phyloP scores from a whole-genome alignment of 1,140 invertebrate species.

The Drosophila punjabiensis region DNA sequence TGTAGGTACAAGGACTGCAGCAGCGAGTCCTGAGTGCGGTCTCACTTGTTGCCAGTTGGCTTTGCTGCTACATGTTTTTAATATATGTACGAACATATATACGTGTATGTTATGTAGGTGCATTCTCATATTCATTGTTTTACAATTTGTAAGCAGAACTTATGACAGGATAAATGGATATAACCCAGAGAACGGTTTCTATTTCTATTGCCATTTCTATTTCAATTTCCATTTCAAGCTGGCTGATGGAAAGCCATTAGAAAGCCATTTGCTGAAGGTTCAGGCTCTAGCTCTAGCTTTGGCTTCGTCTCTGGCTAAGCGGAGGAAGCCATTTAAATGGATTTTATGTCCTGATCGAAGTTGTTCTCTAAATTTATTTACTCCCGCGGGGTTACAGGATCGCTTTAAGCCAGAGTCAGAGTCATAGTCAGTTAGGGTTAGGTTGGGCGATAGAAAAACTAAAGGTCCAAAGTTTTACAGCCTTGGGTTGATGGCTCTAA shows the following conservation, averaged over 20 bases:
- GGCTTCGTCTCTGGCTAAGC: slow-evolving; percentile 26
- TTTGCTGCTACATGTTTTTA: slow-evolving; percentile 39
- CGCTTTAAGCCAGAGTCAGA: slow-evolving; percentile 1
- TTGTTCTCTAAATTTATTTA: slow-evolving; percentile 10
- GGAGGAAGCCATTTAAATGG: slow-evolving; percentile 35
- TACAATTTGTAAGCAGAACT: slow-evolving; percentile 83
- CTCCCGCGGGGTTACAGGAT: slow-evolving; percentile 19
- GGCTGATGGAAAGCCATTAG: slow-evolving; percentile 78
- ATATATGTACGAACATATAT: slow-evolving; percentile 34
- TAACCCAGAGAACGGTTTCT: slow-evolving; percentile 25
- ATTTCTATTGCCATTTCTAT: slow-evolving; percentile 24
- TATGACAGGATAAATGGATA: slow-evolving; percentile 76
- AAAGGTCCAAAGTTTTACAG: slow-evolving; percentile 12
- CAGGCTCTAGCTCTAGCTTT: background rate
- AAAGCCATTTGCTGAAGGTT: slow-evolving; percentile 61
- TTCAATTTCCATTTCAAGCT: slow-evolving; percentile 57
- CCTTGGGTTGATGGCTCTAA: background rate
- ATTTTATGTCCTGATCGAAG: slow-evolving; percentile 37
- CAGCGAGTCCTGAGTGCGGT: slow-evolving; percentile 57
- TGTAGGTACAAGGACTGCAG: slow-evolving; percentile 48
- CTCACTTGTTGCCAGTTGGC: slow-evolving; percentile 75
- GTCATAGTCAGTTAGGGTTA: background rate
- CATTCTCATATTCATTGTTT: slow-evolving; percentile 80
- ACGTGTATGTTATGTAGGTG: background rate
- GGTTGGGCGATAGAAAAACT: background rate